Evolutionary conservation across 2,113 vertebrate genomes (phyloP).

Genomic region (Epinephelus cyanopodus): DNA sequence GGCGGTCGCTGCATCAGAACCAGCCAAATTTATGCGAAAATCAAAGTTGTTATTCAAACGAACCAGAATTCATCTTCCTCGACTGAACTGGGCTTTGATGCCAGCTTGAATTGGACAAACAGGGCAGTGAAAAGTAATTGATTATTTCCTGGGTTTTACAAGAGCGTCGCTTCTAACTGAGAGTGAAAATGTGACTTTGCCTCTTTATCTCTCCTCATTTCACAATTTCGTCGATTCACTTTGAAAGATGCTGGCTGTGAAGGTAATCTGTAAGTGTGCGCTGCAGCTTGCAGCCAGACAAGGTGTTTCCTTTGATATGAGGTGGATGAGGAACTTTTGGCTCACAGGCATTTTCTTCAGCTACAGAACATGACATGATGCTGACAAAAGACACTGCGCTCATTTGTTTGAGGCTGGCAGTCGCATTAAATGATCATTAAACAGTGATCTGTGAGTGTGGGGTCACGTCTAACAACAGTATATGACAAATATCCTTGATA

Average conservation of each 20-base stretch:
- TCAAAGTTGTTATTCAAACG: slow-evolving; percentile 54
- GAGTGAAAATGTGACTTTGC: slow-evolving; percentile 36
- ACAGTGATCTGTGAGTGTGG: neutral
- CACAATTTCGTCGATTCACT: slow-evolving; percentile 38
- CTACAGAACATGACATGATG: slow-evolving; percentile 35
- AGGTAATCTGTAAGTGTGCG: slow-evolving; percentile 36
- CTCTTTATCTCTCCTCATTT: slow-evolving; percentile 47
- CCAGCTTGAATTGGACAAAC: slow-evolving; percentile 44
- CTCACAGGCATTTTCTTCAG: slow-evolving; percentile 49
- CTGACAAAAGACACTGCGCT: neutral
- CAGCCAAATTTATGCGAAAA: slow-evolving; percentile 23
- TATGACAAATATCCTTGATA: neutral
- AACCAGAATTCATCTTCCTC: slow-evolving; percentile 14
- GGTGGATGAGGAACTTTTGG: slow-evolving; percentile 53
- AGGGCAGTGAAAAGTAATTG: slow-evolving; percentile 43
- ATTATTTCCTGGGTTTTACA: slow-evolving; percentile 56
- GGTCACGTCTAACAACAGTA: slow-evolving; percentile 1
- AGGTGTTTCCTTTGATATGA: slow-evolving; percentile 65
- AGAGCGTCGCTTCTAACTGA: slow-evolving; percentile 12
- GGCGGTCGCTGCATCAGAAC: neutral
- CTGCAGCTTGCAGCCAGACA: slow-evolving; percentile 57
- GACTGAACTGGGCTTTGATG: slow-evolving; percentile 50
- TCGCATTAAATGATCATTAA: slow-evolving; percentile 21
- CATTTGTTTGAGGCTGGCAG: slow-evolving; percentile 33
- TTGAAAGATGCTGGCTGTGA: slow-evolving; percentile 52